phyloP scores from a whole-genome alignment of 2,113 vertebrate species.

The Variabilichromis moorii region DNA sequence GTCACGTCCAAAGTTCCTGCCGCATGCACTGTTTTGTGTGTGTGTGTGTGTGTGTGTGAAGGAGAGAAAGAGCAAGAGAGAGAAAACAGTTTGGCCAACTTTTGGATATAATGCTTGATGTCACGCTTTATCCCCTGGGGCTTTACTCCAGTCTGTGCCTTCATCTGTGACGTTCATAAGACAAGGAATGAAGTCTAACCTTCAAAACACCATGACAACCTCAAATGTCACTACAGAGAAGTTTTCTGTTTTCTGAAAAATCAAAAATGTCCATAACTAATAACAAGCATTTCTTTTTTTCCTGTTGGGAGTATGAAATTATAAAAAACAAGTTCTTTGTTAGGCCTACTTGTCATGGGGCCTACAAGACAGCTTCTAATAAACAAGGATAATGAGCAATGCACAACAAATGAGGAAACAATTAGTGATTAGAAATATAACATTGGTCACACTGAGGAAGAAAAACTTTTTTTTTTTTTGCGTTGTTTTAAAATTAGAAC shows the following conservation, averaged over 20 bases:
- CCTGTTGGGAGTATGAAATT: slow-evolving; percentile 2
- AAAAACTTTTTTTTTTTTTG: not conserved
- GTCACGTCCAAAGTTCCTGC: slow-evolving; percentile 14
- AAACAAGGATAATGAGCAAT: slow-evolving; percentile 29
- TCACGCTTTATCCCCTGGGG: slow-evolving; percentile 5
- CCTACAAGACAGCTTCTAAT: not conserved
- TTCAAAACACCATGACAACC: not conserved
- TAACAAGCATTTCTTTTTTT: not conserved
- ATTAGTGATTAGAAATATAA: slow-evolving; percentile 4
- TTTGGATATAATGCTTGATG: slow-evolving; percentile 19
- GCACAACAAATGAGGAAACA: not conserved
- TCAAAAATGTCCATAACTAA: not conserved
- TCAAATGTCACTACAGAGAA: slow-evolving; percentile 5
- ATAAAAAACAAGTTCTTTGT: slow-evolving; percentile 19
- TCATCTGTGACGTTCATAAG: not conserved
- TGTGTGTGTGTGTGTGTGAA: not conserved
- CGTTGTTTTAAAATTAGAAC: not conserved
- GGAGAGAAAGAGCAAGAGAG: not conserved
- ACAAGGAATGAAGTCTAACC: not conserved
- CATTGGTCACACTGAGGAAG: not conserved
- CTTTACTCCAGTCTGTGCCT: not conserved
- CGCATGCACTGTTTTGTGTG: not conserved
- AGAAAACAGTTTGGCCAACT: slow-evolving; percentile 26
- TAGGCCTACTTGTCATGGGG: not conserved
- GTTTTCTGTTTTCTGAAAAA: slow-evolving; percentile 4